Conservation (phyloP, 2,113 vertebrate genomes). For the Peucedramus taeniatus region DNA sequence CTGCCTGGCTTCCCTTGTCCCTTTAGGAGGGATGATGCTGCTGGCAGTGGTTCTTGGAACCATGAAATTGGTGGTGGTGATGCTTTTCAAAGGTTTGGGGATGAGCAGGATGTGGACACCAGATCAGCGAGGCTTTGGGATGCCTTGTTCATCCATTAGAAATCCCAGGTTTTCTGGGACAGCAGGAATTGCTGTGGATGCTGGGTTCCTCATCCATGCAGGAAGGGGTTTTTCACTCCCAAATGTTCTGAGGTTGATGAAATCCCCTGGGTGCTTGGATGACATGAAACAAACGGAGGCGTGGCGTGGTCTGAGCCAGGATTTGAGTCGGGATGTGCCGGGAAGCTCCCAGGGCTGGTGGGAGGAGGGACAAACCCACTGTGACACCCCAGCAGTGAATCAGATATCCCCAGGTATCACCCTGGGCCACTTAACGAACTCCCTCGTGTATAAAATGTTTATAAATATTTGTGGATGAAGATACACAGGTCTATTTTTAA, state of each 20-base stretch:
- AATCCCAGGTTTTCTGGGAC: neutral
- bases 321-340: accelerated
- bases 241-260: neutral
- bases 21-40: neutral
- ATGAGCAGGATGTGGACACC: neutral
- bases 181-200: neutral
- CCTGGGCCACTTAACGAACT: conserved; percentile 10
- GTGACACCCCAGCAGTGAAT: neutral
- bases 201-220: neutral
- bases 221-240: neutral
- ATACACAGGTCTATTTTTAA: conserved; percentile 67
- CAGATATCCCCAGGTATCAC: neutral
- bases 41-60: neutral
- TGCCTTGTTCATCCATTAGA: neutral
- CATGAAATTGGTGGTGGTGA: neutral
- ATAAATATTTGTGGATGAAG: conserved; percentile 67
- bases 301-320: neutral
- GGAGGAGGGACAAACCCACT: neutral
- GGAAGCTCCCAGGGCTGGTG: neutral
- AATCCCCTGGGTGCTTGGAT: neutral
- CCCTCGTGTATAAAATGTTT: conserved; percentile 63
- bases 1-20: neutral
- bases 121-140: neutral
- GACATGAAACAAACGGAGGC: accelerated
- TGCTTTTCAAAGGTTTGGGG: neutral